A percentile compares a stretch with the other conserved stretches of the same genome.
These are phyloP conservation scores for Philereme transversata DNA, from an alignment of 2,888 invertebrate genomes.

Conservation along the genomic window DNA sequence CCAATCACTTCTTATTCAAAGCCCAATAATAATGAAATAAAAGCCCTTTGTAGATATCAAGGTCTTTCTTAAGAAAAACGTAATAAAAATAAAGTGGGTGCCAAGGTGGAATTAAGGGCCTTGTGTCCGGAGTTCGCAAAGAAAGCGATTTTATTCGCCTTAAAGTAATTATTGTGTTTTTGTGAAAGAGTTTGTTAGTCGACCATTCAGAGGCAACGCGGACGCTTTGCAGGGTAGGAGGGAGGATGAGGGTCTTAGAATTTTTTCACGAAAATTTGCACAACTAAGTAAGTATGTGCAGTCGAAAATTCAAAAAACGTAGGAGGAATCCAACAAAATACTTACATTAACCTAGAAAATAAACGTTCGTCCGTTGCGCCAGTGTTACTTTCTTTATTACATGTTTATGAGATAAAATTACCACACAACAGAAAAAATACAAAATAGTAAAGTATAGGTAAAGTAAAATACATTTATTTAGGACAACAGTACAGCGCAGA, in stretches of 20 bases:
- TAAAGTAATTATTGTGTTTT: slow-evolving; percentile 84
- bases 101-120: slow-evolving; percentile 75
- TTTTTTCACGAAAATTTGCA: not conserved
- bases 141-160: slow-evolving; percentile 80
- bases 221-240: slow-evolving; percentile 63
- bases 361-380: no score
- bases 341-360: no score
- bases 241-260: slow-evolving; percentile 25
- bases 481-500: no score
- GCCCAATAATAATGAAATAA: slow-evolving; percentile 36
- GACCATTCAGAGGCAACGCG: slow-evolving; percentile 74
- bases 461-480: no score
- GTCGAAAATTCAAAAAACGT: no score
- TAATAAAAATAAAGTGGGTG: slow-evolving; percentile 54
- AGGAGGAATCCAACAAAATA: no score
- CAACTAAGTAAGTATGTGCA: no score
- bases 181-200: slow-evolving; percentile 84
- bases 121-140: slow-evolving; percentile 61
- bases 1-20: slow-evolving; percentile 26
- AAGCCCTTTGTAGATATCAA: slow-evolving; percentile 32
- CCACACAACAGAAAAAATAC: no score
- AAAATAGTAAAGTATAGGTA: no score
- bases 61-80: slow-evolving; percentile 29
- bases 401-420: no score
- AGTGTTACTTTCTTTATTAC: no score